Evolutionary conservation across 2,888 invertebrate genomes (phyloP), one percentile per base, ranked within the genome.

Genomic region (Nomada goodeniana): DNA sequence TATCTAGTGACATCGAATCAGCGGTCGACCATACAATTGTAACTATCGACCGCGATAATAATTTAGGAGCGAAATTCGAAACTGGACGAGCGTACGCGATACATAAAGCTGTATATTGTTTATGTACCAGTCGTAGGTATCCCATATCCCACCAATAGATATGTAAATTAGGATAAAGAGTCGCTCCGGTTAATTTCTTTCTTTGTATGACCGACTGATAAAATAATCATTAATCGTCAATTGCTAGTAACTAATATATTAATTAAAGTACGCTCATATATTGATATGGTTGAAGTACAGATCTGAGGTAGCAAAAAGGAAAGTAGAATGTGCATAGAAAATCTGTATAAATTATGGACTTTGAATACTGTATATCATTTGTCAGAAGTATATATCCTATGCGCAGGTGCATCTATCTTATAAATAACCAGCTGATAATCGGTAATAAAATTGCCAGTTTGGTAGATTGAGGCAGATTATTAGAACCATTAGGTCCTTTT

Each of bases 391-490:
- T 44, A 9, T 36, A 36, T 59, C 18, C n/a, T 53, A 61, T 5
- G 29, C 2, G 4, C 2, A 23, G 68, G n/a, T n/a, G 36, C 7
- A n/a, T 60, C 29, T 79, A 75, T 61, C 60, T 60, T 52, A 64
- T 29, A 9, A 78, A 50, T 9, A 88, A 9, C 76, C 79, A 80
- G 47, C 42, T 77, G 23, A 82, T 67, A 18, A 84, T 55, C 57
- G 82, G 59, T 50, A 88, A 23, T 11, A 87, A 36, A 57, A 76
- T 72, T 3, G 53, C 63, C 10, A 80, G n/a, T 23, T 5, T 57
- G 18, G 76, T 9, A 1, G 81, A 60, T 36, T 53, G 60, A 44
- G 71, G 36, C 29, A 55, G 60, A 2, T 44, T 73, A 0, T 60
- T 76, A 2, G 80, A 60, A 64, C 53, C 26, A 18, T 2, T 59